Evolutionary conservation across 2,113 vertebrate species (phyloP), one percentile per base, ranked within the genome.

Genomic region (Seriola dumerili): DNA sequence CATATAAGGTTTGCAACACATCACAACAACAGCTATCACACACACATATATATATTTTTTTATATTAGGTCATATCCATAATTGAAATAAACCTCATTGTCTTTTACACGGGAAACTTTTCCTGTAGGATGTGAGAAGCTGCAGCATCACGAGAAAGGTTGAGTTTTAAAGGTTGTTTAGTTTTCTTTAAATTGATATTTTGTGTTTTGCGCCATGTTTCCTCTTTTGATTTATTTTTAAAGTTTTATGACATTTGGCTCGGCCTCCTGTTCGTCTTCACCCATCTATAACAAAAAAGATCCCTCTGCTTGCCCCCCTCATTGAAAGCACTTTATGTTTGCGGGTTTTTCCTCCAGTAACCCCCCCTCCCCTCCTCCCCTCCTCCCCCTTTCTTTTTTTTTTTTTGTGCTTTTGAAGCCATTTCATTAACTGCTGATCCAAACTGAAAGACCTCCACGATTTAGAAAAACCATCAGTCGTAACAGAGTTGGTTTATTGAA

Each of bases 261-360:
- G 4, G 2, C 25, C 32, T 59, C 13, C 44, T 16, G 19, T 68
- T 64, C 66, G 19, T 57, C 63, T 46, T 69, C 19, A 42, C 11
- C 3, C 75, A 52, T 63, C 29, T 23, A 8, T 2, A 38, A 16
- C 11, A 6, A 44, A 58, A 40, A 54, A 25, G 5, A 17, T 19
- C 32, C 64, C 80, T 81, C 68, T 16, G 44, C 76, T 81, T 42
- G 52, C 75, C 58, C 76, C 79, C 78, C 80, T 72, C 77, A 74
- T 82, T 86, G 19, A 88, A 94, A 92, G 94, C 94, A 94, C 92
- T 94, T 95, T 94, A 93, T 79, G 78, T 93, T 89, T 75, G 44
- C 63, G 66, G 13, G 32, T 57, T 32, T 81, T 58, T 38, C 25
- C 40, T 10, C 10, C 40, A 8, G 7, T 42, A 5, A 3, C 34